Evolutionary conservation across 2,113 vertebrate species (phyloP).

Genomic region (Lophura nycthemera): DNA sequence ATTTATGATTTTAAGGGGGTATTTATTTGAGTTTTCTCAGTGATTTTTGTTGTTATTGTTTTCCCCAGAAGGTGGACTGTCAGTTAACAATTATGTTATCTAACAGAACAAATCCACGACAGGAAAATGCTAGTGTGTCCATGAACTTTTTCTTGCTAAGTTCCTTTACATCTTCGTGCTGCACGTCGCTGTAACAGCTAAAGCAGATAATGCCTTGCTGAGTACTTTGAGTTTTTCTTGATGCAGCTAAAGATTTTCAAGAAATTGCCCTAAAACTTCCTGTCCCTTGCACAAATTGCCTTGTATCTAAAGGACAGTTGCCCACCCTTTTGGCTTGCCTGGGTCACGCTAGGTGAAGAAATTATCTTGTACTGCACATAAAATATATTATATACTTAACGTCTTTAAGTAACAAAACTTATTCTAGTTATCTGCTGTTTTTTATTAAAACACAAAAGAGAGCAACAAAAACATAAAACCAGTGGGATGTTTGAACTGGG

Average conservation of each 20-base stretch:
- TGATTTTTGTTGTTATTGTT: not conserved
- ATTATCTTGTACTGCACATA: too few species aligned
- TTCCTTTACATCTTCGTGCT: not conserved
- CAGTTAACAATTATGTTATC: not conserved
- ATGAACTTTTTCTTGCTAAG: not conserved
- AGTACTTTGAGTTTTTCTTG: not conserved
- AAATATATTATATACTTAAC: too few species aligned
- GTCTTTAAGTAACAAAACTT: too few species aligned
- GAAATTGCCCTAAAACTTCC: not conserved
- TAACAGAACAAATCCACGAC: fast-evolving
- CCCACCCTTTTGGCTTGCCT: not conserved
- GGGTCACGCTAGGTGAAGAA: not conserved
- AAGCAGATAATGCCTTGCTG: not conserved
- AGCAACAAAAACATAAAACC: too few species aligned
- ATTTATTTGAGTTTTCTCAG: not conserved
- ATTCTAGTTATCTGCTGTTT: too few species aligned
- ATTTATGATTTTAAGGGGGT: not conserved
- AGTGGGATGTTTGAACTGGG: too few species aligned
- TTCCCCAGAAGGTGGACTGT: not conserved
- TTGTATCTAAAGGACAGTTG: not conserved
- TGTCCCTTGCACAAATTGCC: not conserved
- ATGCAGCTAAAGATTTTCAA: not conserved
- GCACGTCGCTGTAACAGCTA: not conserved
- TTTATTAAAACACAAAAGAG: too few species aligned
- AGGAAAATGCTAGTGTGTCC: not conserved